phyloP scores from a whole-genome alignment of 2,113 vertebrate genomes.

The Misgurnus anguillicaudatus region DNA sequence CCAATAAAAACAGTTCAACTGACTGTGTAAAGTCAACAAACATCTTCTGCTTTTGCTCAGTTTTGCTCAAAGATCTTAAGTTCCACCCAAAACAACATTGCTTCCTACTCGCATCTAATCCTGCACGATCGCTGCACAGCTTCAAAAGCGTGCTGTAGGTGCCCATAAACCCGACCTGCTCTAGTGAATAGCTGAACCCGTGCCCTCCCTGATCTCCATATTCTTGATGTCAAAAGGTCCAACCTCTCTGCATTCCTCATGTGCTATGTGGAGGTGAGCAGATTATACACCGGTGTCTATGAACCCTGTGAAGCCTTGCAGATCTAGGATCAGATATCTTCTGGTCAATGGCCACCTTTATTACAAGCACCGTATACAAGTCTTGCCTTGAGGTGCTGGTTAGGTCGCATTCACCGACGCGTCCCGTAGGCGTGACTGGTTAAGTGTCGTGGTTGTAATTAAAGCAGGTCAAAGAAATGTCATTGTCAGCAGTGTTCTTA shows the following conservation, averaged over 20 bases:
- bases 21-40: not conserved
- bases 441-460: not conserved
- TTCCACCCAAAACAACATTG: conserved; percentile 20
- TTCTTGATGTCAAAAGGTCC: conserved; percentile 31
- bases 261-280: not conserved
- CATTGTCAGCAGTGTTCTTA: conserved; percentile 22
- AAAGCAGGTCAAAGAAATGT: not conserved
- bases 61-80: not conserved
- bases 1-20: not conserved
- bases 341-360: conserved; percentile 21
- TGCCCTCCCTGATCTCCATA: conserved; percentile 14
- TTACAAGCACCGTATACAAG: not conserved
- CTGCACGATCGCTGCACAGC: conserved; percentile 20
- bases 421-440: not conserved
- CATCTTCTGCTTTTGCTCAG: not conserved
- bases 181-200: conserved; percentile 11
- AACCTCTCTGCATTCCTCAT: conserved; percentile 44
- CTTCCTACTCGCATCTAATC: conserved; percentile 39
- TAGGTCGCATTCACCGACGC: not conserved
- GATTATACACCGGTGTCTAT: conserved; percentile 23
- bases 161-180: not conserved
- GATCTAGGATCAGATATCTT: conserved; percentile 24
- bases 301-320: not conserved
- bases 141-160: conserved; percentile 21
- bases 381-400: not conserved